These are phyloP conservation scores for Nanorana parkeri DNA, from an alignment of 2,113 vertebrate species.

Conservation along the genomic window DNA sequence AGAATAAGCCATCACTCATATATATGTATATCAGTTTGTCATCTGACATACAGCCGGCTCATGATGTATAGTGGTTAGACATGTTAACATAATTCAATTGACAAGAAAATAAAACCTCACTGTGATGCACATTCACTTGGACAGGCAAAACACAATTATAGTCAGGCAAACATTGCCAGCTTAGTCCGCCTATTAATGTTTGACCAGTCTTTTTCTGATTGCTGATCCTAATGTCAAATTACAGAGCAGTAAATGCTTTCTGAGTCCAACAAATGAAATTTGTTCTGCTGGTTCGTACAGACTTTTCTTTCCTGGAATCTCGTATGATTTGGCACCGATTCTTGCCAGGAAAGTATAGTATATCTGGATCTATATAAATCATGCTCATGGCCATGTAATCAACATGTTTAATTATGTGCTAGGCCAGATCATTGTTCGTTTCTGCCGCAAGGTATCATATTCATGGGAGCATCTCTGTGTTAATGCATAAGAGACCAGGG, in stretches of 20 bases:
- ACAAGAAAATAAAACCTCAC: no score
- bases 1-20: no score
- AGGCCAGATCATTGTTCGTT: slow-evolving; percentile 7
- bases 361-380: slow-evolving; percentile 9
- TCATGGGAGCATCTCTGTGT: not conserved
- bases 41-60: no score
- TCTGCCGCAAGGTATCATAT: slow-evolving; percentile 5
- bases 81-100: no score
- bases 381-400: slow-evolving; percentile 29
- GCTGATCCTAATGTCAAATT: slow-evolving; percentile 39
- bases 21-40: no score
- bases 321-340: not conserved
- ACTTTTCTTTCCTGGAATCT: slow-evolving; percentile 21
- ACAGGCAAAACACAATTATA: not conserved
- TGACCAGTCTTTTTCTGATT: not conserved
- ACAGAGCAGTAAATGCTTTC: not conserved
- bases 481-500: not conserved
- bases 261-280: slow-evolving; percentile 33
- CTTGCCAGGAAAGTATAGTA: slow-evolving; percentile 29
- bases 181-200: not conserved
- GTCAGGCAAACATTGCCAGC: not conserved
- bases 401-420: slow-evolving; percentile 4
- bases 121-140: not conserved
- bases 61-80: no score
- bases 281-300: not conserved